Conservation (phyloP, 2,113 vertebrate genomes). For the Colius striatus region DNA sequence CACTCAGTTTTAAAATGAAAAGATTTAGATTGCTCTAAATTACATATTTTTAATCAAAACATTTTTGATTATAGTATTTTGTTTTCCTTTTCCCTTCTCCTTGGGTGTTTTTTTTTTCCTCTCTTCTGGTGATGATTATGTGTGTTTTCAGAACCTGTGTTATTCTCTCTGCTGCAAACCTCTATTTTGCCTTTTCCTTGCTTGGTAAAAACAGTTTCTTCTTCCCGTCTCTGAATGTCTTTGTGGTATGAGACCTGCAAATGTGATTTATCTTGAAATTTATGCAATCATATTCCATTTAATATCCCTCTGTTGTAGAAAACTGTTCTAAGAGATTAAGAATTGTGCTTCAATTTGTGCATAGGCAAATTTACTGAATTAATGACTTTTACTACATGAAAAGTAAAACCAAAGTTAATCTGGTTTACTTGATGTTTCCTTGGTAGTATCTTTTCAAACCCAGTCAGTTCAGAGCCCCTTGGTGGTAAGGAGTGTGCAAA, state of each 20-base stretch:
- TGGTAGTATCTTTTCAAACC: background rate
- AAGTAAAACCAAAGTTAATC: background rate
- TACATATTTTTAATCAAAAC: slow-evolving; percentile 36
- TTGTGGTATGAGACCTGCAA: background rate
- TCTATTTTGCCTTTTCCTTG: background rate
- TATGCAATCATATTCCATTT: background rate
- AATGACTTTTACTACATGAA: background rate
- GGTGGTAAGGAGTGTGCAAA: background rate
- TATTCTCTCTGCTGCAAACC: background rate
- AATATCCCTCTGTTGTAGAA: background rate
- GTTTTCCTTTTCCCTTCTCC: background rate
- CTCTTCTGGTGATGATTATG: background rate
- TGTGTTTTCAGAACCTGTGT: background rate
- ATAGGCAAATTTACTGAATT: background rate
- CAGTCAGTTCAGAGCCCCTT: background rate
- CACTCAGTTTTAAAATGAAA: slow-evolving; percentile 34
- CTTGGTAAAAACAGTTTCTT: background rate
- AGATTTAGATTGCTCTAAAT: slow-evolving; percentile 39
- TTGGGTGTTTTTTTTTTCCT: background rate
- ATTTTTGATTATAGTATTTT: slow-evolving; percentile 41
- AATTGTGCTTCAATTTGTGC: background rate
- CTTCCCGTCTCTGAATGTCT: background rate
- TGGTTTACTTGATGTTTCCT: background rate
- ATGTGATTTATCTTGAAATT: background rate
- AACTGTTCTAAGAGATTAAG: background rate